Evolutionary conservation across 2,797 vertebrate species (phyloP).

Genomic region (Onychomys leucogaster): DNA sequence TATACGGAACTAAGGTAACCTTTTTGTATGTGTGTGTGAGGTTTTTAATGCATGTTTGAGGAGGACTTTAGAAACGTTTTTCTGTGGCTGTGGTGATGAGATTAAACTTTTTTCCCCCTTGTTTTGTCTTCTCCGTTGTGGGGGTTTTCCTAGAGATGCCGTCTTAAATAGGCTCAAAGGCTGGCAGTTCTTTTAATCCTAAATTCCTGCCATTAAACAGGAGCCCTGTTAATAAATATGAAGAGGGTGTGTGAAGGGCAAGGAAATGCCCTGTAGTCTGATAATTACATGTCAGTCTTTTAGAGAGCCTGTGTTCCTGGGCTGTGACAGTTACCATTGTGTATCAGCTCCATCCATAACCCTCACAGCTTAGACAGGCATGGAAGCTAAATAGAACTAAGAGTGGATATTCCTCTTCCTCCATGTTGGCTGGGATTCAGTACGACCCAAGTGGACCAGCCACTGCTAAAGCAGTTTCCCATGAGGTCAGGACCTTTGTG

Average conservation of each 20-base stretch:
- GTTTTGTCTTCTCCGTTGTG: slow-evolving; percentile 18
- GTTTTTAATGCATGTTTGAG: neutral
- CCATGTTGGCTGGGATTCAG: neutral
- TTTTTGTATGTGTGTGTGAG: neutral
- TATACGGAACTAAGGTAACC: neutral
- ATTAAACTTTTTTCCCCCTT: neutral
- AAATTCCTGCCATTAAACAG: neutral
- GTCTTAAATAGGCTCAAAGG: neutral
- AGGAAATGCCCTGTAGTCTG: neutral
- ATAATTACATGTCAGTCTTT: neutral
- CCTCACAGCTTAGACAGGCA: neutral
- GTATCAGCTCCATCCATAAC: neutral
- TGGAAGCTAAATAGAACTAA: neutral
- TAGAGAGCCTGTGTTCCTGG: neutral
- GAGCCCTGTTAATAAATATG: neutral
- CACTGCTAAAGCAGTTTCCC: slow-evolving; percentile 8
- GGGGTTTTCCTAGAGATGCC: slow-evolving; percentile 4
- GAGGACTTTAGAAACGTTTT: neutral
- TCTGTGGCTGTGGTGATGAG: neutral
- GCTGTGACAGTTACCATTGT: neutral
- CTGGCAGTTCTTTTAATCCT: neutral
- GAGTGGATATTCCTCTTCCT: neutral
- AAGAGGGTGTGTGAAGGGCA: neutral
- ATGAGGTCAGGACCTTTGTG: neutral
- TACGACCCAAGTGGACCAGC: neutral